Evolutionary conservation across 2,888 invertebrate genomes (phyloP), one percentile per base, ranked within the genome.

Genomic region (Lottia gigantea): DNA sequence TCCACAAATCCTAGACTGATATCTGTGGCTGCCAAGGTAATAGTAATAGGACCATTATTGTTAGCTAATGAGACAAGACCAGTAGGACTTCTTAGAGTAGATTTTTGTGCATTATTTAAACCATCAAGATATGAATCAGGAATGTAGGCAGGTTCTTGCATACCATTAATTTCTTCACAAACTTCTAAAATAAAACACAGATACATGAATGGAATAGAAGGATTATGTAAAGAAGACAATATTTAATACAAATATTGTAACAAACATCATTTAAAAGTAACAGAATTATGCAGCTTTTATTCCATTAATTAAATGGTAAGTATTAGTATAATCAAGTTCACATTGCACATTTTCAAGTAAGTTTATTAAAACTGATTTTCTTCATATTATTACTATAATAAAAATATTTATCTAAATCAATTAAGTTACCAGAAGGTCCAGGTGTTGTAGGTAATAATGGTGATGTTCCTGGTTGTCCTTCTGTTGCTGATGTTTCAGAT

Each of bases 121-220:
- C 55, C 55, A 12, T 55, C 23, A 23, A 55, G 19, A 55, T 12
- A 23, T 19, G 19, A 23, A 23, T 19, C 55, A 23, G 55, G 55
- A 23, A 55, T 55, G 23, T 23, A 55, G 19, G 55, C 19, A 23
- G 55, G 55, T 15, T 55, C 23, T 55, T 55, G 19, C 55, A 55
- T 55, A 19, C 55, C 55, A 55, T 55, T 55, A 19, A 55, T 55
- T 23, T 55, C 55, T 23, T 55, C 55, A 55, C 55, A 55, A 11
- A 19, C 11, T 14, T 55, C 55, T 55, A 14, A 12, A 55, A 55
- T 23, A 1, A 40, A 11, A 40, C 40, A 40, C 6, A 40, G 40
- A 11, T 8, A 40, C 11, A 11, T 40, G 11, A 40, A 40, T 8
- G 40, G 6, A 31, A 31, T 2, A 6, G 31, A 31, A 31, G 31